Evolutionary conservation across 1,140 invertebrate genomes (phyloP), one percentile per base, ranked within the genome.

Genomic region (Mercenaria mercenaria): DNA sequence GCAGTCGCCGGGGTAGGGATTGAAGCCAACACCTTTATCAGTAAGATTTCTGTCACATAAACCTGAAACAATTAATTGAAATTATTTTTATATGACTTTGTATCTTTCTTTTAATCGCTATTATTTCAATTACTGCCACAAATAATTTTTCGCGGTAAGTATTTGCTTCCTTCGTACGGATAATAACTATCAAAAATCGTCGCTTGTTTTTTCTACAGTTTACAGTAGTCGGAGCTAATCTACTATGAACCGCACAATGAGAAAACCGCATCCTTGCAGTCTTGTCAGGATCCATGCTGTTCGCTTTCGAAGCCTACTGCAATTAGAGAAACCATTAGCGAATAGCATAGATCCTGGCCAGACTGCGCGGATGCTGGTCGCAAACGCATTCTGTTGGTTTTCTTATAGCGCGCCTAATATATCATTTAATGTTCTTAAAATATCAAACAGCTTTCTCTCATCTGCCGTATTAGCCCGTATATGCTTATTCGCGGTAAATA

Each of bases 1-100:
- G 83, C 94, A 95, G 88, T 95, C 94, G 0, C 88, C 90, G 10
- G 93, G 93, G 80, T 91, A 91, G 20, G 93, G 90, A 83, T 94
- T 95, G 85, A 92, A 95, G 0, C 94, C 94, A 32, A 93, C 76
- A 32, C 93, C 94, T 11, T 91, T 90, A 37, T 94, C 92, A 23
- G 92, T 92, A 26, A 94, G 72, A 59, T 94, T 94, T 8, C 94
- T 92, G 23, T 87, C 84, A 85, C 94, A 95, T 39, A 94, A 82
- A 20, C 72, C 94, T 93, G 90, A n/a, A 90, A 89, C 3, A 18
- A 69, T 18, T n/a, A n/a, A n/a, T n/a, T n/a, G n/a, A n/a, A n/a
- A n/a, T n/a, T n/a, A n/a, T n/a, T n/a, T n/a, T n/a, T n/a, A n/a
- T n/a, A n/a, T n/a, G n/a, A n/a, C n/a, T n/a, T n/a, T 88, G n/a